Percentiles rank a stretch among this genome's conserved stretches.
These are phyloP conservation scores for Macropus fuliginosus DNA, from an alignment of 2,797 vertebrate species.

Conservation along the genomic window DNA sequence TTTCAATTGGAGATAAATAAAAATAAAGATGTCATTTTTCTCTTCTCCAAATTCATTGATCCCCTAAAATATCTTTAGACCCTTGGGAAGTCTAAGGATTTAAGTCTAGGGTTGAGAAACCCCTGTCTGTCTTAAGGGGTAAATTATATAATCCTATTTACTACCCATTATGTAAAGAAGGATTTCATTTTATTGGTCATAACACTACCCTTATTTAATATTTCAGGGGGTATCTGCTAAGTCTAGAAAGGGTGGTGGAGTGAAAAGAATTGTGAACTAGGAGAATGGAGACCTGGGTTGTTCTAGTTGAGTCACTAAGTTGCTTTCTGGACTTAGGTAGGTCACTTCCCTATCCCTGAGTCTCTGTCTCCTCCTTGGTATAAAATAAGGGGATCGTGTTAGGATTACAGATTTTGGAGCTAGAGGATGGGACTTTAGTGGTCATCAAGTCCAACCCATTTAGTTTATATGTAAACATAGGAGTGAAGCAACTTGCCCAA, in stretches of 20 bases:
- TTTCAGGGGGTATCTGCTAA: slow-evolving; percentile 6
- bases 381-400: neutral
- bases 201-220: slow-evolving; percentile 40
- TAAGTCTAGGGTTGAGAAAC: neutral
- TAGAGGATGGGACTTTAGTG: neutral
- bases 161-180: neutral
- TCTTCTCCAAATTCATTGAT: neutral
- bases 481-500: neutral
- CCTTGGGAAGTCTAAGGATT: neutral
- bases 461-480: neutral
- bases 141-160: neutral
- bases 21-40: neutral
- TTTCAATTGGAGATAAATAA: neutral
- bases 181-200: slow-evolving; percentile 19
- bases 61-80: neutral
- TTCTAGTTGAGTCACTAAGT: neutral
- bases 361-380: neutral
- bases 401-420: neutral
- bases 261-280: neutral
- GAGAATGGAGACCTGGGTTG: neutral
- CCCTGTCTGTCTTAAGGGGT: neutral
- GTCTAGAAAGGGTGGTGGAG: slow-evolving; percentile 5
- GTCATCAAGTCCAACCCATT: neutral
- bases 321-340: slow-evolving; percentile 50
- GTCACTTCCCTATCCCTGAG: slow-evolving; percentile 12